Conservation (phyloP, 2,113 vertebrate species). For the Malurus melanocephalus region DNA sequence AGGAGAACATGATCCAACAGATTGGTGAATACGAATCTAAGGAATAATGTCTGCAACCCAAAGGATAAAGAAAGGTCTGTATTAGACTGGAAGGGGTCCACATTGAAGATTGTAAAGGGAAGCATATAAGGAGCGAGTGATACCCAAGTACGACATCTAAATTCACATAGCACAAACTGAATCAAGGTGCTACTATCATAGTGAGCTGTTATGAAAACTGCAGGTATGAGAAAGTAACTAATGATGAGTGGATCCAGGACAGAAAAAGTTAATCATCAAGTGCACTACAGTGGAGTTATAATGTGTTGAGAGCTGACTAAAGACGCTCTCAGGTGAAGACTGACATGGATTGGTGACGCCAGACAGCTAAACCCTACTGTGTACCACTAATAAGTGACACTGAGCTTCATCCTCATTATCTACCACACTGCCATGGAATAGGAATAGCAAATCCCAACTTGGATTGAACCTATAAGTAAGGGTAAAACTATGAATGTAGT, state of each 20-base stretch:
- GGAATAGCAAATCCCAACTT: background rate
- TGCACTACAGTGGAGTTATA: rapidly evolving
- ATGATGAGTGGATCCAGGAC: background rate
- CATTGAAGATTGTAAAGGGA: background rate
- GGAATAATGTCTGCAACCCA: background rate
- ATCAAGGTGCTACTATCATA: background rate
- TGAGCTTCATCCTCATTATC: background rate
- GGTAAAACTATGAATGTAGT: background rate
- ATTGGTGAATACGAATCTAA: background rate
- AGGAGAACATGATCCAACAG: background rate
- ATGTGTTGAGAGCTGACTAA: background rate
- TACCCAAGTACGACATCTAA: background rate
- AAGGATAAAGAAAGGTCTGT: background rate
- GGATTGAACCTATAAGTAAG: background rate
- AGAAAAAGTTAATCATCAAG: background rate
- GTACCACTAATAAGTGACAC: rapidly evolving
- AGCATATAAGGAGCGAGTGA: background rate
- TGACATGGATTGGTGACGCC: rapidly evolving
- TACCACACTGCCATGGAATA: background rate
- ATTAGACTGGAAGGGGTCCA: background rate
- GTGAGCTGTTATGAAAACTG: rapidly evolving
- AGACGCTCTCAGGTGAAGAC: rapidly evolving
- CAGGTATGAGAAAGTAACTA: background rate
- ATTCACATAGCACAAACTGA: background rate
- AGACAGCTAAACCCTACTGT: background rate